Evolutionary conservation across 30 jellyfish, hydroid and myxozoan genomes (phyloP), one percentile per base, ranked within the genome.

Genomic region (Aurelia coerulea): DNA sequence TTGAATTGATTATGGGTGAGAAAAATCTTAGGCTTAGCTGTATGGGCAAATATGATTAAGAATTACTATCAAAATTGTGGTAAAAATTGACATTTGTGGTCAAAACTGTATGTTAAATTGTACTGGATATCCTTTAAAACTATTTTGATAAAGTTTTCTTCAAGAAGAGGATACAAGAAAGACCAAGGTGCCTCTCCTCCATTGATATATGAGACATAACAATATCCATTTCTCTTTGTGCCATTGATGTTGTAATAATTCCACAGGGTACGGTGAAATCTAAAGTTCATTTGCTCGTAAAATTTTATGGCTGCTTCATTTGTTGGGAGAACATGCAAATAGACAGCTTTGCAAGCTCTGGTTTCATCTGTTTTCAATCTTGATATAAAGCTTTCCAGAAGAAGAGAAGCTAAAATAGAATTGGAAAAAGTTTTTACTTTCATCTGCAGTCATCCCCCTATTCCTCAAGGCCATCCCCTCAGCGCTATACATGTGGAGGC

Each of bases 101-200:
- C 11, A 46, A 7, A 46, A 46, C 8, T 46, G 56, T 14, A 46
- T 46, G 8, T 46, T 46, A 37, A 37, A 37, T 37, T 37, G 29
- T 23, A 37, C 3, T 37, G 3, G 49, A 37, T 37, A 37, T 37
- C 49, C 49, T 3, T 5, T 5, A 46, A 46, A 46, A 46, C 6
- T 9, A 46, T 46, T 46, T 46, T 46, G 11, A 9, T 0, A n/a
- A 41, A 10, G 4, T 72, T 37, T 10, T 10, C 29, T 13, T 72
- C 14, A 62, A 4, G 46, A 82, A 85, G 86, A 95, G 86, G 98
- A 95, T 95, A 95, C 99, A 84, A 60, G 9, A 87, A 10, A 13
- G 97, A 62, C 96, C 97, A 90, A 17, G 98, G 99, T 23, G 97
- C 96, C 68, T 75, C 85, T 6, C 99, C 99, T 62, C 95, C 97